Conservation (phyloP, 2,888 invertebrate genomes). For the Tetrapedia diversipes region DNA sequence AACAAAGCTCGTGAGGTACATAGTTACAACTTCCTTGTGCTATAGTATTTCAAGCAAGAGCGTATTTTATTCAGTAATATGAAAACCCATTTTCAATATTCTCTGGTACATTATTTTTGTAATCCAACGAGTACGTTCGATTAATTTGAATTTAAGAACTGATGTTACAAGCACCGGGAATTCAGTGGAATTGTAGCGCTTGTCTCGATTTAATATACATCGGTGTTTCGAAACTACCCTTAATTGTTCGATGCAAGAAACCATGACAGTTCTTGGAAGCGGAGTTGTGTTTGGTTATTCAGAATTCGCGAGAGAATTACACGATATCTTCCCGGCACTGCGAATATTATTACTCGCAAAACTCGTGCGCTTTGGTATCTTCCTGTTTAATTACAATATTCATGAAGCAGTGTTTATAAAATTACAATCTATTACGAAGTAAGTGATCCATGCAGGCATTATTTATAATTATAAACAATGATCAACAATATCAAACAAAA, state of each 20-base stretch:
- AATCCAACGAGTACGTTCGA: background rate
- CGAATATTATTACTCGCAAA: conserved; percentile 30
- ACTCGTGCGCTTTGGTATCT: conserved; percentile 37
- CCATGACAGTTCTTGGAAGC: background rate
- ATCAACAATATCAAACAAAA: too few species aligned
- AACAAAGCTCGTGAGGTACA: too few species aligned
- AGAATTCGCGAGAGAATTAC: conserved; percentile 22
- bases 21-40: too few species aligned
- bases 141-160: background rate
- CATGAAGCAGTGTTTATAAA: conserved; percentile 4
- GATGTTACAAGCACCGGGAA: background rate
- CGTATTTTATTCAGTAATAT: too few species aligned
- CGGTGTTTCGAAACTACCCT: conserved; percentile 7
- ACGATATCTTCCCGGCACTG: conserved; percentile 19
- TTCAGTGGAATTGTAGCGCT: background rate
- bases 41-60: too few species aligned
- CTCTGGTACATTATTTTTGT: too few species aligned
- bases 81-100: too few species aligned
- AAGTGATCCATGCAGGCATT: too few species aligned
- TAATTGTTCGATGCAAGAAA: conserved; percentile 50
- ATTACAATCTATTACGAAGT: background rate
- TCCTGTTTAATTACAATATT: background rate
- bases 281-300: conserved; percentile 12
- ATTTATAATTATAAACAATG: too few species aligned
- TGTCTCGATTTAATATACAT: conserved; percentile 1